These are phyloP conservation scores for Drosophila austrosaltans DNA, from an alignment of 2,888 invertebrate genomes.

Conservation along the genomic window DNA sequence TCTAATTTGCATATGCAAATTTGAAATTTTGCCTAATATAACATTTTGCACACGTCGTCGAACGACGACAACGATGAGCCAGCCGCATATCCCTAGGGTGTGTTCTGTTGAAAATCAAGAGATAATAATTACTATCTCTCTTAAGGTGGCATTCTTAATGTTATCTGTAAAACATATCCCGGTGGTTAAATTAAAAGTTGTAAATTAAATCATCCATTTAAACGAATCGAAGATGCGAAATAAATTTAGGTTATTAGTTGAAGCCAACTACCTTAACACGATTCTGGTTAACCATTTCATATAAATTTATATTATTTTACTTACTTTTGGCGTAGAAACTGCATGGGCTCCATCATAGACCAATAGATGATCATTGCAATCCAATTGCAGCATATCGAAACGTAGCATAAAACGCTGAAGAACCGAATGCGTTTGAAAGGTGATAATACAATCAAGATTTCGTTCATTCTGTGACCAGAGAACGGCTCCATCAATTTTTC, in stretches of 20 bases:
- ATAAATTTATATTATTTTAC: slow-evolving; percentile 34
- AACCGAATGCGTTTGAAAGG: slow-evolving; percentile 97
- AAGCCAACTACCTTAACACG: too few relatives aligned
- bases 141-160: not conserved
- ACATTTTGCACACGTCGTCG: slow-evolving; percentile 35
- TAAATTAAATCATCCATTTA: not conserved
- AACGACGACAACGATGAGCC: not conserved
- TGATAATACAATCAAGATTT: slow-evolving; percentile 95
- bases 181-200: not conserved
- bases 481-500: slow-evolving; percentile 95
- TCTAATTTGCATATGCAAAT: slow-evolving; percentile 54
- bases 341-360: slow-evolving; percentile 97
- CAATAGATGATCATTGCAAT: slow-evolving; percentile 96
- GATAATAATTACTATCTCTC: slow-evolving; percentile 5
- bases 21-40: slow-evolving; percentile 39
- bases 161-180: not conserved
- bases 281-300: too few relatives aligned
- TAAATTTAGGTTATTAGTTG: not conserved
- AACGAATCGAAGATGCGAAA: not conserved
- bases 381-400: slow-evolving; percentile 95
- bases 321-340: slow-evolving; percentile 93
- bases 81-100: not conserved
- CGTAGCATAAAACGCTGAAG: slow-evolving; percentile 96
- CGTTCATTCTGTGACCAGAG: slow-evolving; percentile 95
- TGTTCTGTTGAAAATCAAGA: not conserved